Conservation (phyloP, 2,888 invertebrate genomes). For the Euplexia lucipara region DNA sequence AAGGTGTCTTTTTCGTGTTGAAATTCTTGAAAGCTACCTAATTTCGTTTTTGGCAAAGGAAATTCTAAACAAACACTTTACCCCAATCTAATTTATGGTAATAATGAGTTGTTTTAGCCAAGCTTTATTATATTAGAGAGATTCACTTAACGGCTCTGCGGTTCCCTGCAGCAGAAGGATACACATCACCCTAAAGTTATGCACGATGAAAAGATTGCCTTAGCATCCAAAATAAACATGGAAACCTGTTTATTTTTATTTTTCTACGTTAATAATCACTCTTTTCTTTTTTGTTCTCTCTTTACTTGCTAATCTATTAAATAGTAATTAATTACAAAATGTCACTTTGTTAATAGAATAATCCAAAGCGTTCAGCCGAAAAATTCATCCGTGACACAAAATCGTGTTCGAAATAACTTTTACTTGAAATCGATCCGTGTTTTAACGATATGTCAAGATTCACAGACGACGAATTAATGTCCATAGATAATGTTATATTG, state of each 20-base stretch:
- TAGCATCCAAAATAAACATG: background rate
- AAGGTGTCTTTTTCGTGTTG: conserved; percentile 6
- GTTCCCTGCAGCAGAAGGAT: background rate
- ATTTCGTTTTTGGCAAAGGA: conserved; percentile 6
- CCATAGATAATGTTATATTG: conserved; percentile 34
- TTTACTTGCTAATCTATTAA: background rate
- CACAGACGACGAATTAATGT: conserved; percentile 30
- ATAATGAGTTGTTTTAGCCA: conserved; percentile 14
- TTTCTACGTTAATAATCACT: background rate
- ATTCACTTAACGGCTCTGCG: background rate
- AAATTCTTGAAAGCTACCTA: conserved; percentile 21
- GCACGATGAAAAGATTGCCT: background rate
- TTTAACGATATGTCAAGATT: conserved; percentile 18
- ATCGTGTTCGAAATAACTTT: conserved; percentile 42
- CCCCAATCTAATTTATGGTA: conserved; percentile 11
- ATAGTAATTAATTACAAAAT: background rate
- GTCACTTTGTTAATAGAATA: conserved; percentile 4
- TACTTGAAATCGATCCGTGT: conserved; percentile 17
- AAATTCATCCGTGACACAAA: conserved; percentile 28
- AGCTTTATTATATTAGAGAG: conserved; percentile 3
- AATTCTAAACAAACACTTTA: conserved; percentile 16
- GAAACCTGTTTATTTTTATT: background rate
- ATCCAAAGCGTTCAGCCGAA: conserved; percentile 22
- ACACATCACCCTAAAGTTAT: background rate
- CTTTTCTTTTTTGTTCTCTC: background rate